A percentile compares a stretch with the other conserved stretches of the same genome.
Conservation (phyloP, 2,113 vertebrate species). For the Nothoprocta perdicaria region DNA sequence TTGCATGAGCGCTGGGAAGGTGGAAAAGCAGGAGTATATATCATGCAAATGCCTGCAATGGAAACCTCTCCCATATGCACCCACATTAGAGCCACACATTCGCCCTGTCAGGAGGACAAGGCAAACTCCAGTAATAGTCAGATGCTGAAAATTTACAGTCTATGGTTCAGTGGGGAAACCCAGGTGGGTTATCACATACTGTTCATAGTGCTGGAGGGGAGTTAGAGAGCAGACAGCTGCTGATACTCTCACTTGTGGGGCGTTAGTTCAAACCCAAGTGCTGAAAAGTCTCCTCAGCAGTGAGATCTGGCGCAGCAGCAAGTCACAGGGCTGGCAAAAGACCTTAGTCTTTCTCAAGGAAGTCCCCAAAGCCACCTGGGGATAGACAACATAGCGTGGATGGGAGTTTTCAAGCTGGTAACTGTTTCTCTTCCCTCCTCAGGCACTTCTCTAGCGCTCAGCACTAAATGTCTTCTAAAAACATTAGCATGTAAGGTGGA, state of each 20-base stretch:
- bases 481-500: neutral
- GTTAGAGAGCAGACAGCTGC: fast-evolving
- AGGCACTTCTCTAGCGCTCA: neutral
- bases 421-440: neutral
- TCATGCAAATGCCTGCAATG: conserved; percentile 12
- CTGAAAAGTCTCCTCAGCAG: fast-evolving
- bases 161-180: neutral
- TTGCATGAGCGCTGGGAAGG: neutral
- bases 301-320: neutral
- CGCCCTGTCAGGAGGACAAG: neutral
- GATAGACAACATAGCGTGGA: neutral
- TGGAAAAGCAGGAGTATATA: neutral
- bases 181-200: fast-evolving
- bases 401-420: neutral
- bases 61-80: conserved; percentile 12
- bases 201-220: neutral
- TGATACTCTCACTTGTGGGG: neutral
- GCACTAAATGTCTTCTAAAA: neutral
- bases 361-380: neutral
- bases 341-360: neutral
- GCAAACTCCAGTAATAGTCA: conserved; percentile 19
- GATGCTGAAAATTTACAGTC: neutral
- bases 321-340: neutral
- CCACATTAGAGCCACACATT: conserved; percentile 19
- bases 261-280: neutral